phyloP scores from a whole-genome alignment of 30 jellyfish, hydroid and myxozoan species.

The Mastigias papua region DNA sequence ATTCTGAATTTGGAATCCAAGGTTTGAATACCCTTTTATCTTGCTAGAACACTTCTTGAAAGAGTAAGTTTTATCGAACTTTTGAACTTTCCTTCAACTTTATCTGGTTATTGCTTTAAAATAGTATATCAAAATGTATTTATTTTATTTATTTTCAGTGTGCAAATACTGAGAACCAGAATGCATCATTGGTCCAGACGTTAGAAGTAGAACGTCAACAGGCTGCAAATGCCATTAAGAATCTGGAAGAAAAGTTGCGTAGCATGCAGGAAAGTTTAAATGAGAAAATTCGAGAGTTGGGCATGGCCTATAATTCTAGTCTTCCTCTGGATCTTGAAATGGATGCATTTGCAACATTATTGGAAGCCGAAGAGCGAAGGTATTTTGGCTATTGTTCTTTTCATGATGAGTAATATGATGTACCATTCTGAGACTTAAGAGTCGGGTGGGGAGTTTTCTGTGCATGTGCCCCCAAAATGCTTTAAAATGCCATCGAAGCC shows the following conservation, averaged over 20 bases:
- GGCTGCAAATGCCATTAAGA: slow-evolving; percentile 76
- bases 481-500: too few species aligned
- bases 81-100: too few species aligned
- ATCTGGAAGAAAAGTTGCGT: slow-evolving; percentile 78
- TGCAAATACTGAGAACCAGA: slow-evolving; percentile 78
- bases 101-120: not conserved
- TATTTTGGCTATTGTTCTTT: too few species aligned
- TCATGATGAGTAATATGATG: too few species aligned
- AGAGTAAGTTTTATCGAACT: too few species aligned
- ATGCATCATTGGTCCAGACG: slow-evolving; percentile 82
- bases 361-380: slow-evolving; percentile 91
- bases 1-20: slow-evolving; percentile 74
- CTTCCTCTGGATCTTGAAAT: slow-evolving; percentile 88
- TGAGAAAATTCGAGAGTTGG: slow-evolving; percentile 76
- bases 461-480: too few species aligned
- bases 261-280: slow-evolving; percentile 79
- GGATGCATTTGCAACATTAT: slow-evolving; percentile 81
- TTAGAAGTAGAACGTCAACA: slow-evolving; percentile 89
- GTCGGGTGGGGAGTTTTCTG: too few species aligned
- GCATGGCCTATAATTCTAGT: slow-evolving; percentile 76
- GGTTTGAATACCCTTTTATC: slow-evolving; percentile 74
- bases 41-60: too few species aligned
- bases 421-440: too few species aligned
- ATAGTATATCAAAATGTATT: not conserved
- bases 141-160: slow-evolving; percentile 49